Conservation (phyloP, 2,113 vertebrate species). For the Macquaria ambigua region DNA sequence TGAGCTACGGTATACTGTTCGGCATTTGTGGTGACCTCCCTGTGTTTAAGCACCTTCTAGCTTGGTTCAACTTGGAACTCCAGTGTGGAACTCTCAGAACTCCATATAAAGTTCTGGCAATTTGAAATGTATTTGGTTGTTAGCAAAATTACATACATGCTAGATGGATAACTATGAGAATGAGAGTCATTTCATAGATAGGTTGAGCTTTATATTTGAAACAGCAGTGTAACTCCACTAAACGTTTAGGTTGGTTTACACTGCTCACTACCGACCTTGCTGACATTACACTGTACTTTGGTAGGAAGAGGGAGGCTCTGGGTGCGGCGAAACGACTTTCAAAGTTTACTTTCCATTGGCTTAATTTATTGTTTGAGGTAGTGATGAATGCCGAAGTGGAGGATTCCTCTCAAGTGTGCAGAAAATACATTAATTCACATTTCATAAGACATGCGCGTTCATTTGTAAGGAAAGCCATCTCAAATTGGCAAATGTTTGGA, state of each 20-base stretch:
- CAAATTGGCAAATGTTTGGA: background rate
- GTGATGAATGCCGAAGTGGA: background rate
- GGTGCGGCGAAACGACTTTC: background rate
- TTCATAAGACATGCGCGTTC: fast-evolving
- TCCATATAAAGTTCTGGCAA: background rate
- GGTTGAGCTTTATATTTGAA: background rate
- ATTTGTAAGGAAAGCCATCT: background rate
- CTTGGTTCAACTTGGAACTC: background rate
- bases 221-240: too few species aligned
- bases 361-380: background rate
- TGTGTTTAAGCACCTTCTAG: background rate
- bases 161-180: background rate
- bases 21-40: background rate
- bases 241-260: background rate
- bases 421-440: fast-evolving
- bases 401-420: background rate
- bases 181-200: background rate
- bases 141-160: fast-evolving
- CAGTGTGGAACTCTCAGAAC: background rate
- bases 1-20: background rate
- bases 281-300: background rate
- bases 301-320: background rate
- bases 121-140: background rate
- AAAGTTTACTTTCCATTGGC: too few species aligned
- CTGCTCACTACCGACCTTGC: background rate